These are phyloP conservation scores for Elgaria multicarinata DNA, from an alignment of 2,113 vertebrate species.

Conservation along the genomic window DNA sequence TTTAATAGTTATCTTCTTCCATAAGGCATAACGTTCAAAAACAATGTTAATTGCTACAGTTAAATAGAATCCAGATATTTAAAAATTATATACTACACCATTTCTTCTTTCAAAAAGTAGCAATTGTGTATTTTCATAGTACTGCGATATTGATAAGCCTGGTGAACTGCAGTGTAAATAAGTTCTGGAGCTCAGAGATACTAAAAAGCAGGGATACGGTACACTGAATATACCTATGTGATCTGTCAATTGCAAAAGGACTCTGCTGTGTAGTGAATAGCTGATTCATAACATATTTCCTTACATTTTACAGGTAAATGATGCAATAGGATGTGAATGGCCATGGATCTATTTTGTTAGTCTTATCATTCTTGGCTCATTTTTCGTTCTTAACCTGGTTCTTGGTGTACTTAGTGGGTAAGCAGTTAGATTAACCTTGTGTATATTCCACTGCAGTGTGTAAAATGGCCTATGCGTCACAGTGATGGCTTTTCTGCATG, in stretches of 20 bases:
- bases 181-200: background rate
- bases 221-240: conserved; percentile 59
- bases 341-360: conserved; percentile 99
- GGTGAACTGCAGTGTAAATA: background rate
- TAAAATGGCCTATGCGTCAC: conserved; percentile 72
- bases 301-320: conserved; percentile 91
- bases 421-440: conserved; percentile 83
- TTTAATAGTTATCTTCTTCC: conserved; percentile 16
- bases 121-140: background rate
- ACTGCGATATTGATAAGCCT: background rate
- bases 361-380: conserved; percentile 99
- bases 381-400: conserved; percentile 99
- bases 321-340: conserved; percentile 96
- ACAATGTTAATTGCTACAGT: conserved; percentile 51
- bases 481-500: conserved; percentile 77
- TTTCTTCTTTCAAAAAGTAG: background rate
- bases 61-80: background rate
- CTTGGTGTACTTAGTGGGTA: conserved; percentile 99
- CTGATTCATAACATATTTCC: conserved; percentile 83
- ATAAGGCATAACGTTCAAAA: background rate
- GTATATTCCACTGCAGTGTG: conserved; percentile 71
- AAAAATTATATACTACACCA: background rate
- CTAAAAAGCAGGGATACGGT: background rate
- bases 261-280: conserved; percentile 75
- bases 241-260: conserved; percentile 76